Base-by-base conservation (phyloP, 2,888 invertebrate species). In the Scaptomyza caliginosa region DNA sequence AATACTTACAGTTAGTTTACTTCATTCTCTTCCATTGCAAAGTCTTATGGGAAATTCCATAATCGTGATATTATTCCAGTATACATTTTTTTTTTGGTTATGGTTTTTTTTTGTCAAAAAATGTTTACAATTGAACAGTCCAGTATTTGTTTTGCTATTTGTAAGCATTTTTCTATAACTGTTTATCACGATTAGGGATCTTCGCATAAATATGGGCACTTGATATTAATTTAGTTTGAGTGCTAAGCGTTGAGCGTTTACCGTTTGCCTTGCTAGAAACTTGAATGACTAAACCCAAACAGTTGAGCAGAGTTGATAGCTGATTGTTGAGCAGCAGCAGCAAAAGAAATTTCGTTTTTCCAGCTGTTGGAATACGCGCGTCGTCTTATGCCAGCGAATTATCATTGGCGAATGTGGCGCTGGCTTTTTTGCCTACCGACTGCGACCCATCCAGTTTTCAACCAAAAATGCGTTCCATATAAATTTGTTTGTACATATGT, bases 361-460 rank as follows among this genome's bases (percentile, higher is more conserved):
- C 51, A 65, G 58, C 56, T 56, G 59, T 51, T 50, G 57, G 48
- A 59, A 65, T 60, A 65, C 55, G 51, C 74, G 72, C 75, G 84
- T 88, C 88, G 84, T 88, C 88, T 76, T 68, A 59, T 67, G 88
- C 75, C 87, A 86, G 71, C 85, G 85, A 84, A 83, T 75, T 56
- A 75, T 75, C 88, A 71, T 80, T 77, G 84, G 75, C 84, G 88
- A 88, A 88, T 84, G 84, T 72, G 68, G 67, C 60, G 54, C 77
- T 60, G 67, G 58, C 54, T 75, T 73, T 67, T 77, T 77, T 69
- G 80, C 62, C 64, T 79, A 63, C 26, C 39, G 64, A 48, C 23
- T n/a, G 23, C 62, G 43, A 56, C 50, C 46, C 69, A 74, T 63
- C 66, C 76, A 78, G 67, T 63, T 67, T 45, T 48, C 58, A 50